Evolutionary conservation across 2,888 invertebrate species (phyloP).

Genomic region (Dryococelus australis): DNA sequence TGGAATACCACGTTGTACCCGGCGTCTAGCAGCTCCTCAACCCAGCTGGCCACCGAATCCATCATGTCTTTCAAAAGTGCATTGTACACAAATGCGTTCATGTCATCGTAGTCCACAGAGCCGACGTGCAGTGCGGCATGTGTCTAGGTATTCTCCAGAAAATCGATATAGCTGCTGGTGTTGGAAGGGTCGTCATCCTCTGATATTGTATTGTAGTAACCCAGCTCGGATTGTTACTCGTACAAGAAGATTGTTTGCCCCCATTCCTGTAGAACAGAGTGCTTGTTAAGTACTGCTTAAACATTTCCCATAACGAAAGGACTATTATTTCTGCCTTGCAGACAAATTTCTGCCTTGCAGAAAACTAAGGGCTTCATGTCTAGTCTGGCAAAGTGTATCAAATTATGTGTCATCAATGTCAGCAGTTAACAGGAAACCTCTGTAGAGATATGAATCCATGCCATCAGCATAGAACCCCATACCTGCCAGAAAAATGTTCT

Average conservation of each 20-base stretch:
- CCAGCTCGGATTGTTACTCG: background rate
- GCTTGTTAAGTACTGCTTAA: too few species aligned
- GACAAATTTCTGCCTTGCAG: too few species aligned
- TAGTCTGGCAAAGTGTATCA: too few species aligned
- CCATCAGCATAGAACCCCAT: too few species aligned
- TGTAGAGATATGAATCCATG: too few species aligned
- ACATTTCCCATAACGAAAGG: too few species aligned
- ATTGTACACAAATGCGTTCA: slow-evolving; percentile 62
- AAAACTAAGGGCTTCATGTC: too few species aligned
- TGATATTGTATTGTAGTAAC: background rate
- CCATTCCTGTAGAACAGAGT: background rate
- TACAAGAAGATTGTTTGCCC: background rate
- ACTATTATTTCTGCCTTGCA: too few species aligned
- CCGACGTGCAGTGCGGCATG: slow-evolving; percentile 65
- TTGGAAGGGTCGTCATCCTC: background rate
- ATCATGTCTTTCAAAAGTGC: slow-evolving; percentile 65
- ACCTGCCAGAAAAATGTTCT: too few species aligned
- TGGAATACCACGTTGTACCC: slow-evolving; percentile 56
- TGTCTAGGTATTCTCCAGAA: slow-evolving; percentile 60
- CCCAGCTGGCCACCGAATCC: slow-evolving; percentile 66
- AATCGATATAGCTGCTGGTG: slow-evolving; percentile 48
- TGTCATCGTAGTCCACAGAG: slow-evolving; percentile 60
- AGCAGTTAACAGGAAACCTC: too few species aligned
- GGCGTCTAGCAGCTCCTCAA: slow-evolving; percentile 64
- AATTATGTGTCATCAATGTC: too few species aligned